phyloP scores from a whole-genome alignment of 2,113 vertebrate genomes.

The Morone saxatilis region DNA sequence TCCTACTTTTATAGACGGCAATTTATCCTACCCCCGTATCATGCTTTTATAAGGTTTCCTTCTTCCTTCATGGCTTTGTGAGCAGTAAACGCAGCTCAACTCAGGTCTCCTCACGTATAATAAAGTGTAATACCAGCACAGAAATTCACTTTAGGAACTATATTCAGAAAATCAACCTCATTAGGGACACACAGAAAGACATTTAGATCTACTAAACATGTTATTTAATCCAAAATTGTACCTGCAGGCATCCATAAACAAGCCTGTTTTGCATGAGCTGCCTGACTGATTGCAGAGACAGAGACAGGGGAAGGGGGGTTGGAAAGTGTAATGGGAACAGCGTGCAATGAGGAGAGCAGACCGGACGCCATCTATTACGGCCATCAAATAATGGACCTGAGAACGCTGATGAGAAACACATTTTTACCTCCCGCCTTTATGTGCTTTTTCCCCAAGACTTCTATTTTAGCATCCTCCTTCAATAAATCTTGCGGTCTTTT shows the following conservation, averaged over 20 bases:
- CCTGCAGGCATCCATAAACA: constrained; percentile 57
- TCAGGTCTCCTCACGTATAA: constrained; percentile 8
- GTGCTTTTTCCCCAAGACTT: neutral
- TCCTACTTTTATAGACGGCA: constrained; percentile 17
- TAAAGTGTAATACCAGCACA: constrained; percentile 23
- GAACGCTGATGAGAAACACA: constrained; percentile 63
- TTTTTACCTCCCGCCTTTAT: constrained; percentile 34
- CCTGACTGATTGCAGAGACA: constrained; percentile 54
- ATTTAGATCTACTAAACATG: constrained; percentile 37
- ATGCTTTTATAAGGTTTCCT: constrained; percentile 18
- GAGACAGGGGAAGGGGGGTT: constrained; percentile 5
- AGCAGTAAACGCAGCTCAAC: constrained; percentile 25
- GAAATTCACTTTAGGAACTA: constrained; percentile 35
- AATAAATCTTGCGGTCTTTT: constrained; percentile 17
- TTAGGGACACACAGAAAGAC: constrained; percentile 31
- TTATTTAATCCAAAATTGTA: constrained; percentile 58
- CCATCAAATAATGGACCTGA: constrained; percentile 63
- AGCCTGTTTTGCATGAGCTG: constrained; percentile 24
- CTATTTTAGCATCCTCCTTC: constrained; percentile 24
- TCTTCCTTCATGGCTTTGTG: neutral
- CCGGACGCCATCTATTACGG: constrained; percentile 58
- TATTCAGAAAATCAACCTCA: constrained; percentile 12
- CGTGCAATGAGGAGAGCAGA: constrained; percentile 30
- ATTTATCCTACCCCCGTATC: neutral
- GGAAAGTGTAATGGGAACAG: constrained; percentile 50